Conservation (phyloP, 1,140 invertebrate species). For the Saccostrea glomerata region DNA sequence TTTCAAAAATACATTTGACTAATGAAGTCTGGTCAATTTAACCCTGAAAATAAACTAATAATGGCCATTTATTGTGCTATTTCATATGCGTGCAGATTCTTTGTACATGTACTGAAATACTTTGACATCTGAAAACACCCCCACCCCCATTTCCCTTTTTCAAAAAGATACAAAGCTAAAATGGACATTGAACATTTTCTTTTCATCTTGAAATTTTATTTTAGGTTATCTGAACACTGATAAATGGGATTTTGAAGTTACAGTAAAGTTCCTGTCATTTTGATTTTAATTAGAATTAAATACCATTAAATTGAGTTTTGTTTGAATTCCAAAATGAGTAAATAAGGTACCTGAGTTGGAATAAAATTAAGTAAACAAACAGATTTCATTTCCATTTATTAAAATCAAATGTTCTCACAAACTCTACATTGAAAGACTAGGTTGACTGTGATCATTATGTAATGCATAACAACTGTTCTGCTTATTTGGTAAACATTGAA, state of each 20-base stretch:
- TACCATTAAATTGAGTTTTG: neutral
- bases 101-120: too few species aligned
- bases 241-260: neutral
- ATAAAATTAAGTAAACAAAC: conserved; percentile 11
- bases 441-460: conserved; percentile 2
- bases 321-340: neutral
- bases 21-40: too few species aligned
- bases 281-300: neutral
- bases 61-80: too few species aligned
- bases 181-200: too few species aligned
- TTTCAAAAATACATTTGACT: too few species aligned
- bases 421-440: conserved; percentile 27
- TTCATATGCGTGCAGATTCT: too few species aligned
- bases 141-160: too few species aligned
- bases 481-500: neutral
- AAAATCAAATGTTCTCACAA: conserved; percentile 32
- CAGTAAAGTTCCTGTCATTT: neutral
- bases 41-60: too few species aligned
- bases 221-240: too few species aligned
- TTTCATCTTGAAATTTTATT: too few species aligned
- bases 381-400: conserved; percentile 14
- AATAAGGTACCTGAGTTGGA: neutral
- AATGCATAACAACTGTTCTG: conserved; percentile 2
- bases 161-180: too few species aligned
- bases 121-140: too few species aligned